Base-by-base conservation (phyloP, 2,113 vertebrate species). In the Odontesthes bonariensis region DNA sequence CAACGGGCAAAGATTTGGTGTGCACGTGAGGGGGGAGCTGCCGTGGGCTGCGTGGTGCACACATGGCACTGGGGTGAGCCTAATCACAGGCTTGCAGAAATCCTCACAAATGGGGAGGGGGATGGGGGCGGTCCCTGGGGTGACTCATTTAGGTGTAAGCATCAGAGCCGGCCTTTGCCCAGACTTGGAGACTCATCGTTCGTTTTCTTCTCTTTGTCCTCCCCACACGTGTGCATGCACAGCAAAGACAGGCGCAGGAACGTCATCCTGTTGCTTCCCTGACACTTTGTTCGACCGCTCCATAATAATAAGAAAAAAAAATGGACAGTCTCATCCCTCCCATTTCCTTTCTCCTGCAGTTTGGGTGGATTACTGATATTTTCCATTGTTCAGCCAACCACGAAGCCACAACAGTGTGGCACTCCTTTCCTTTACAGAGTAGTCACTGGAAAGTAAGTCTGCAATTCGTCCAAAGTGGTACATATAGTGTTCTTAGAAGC, bases 381-480 rank as follows among this genome's bases (percentile, higher is more conserved):
- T 91, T 87, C 89, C 88, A 94, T 95, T 94, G 93, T 94, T 92
- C 76, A 63, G 63, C 59, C 65, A 60, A 79, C 57, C 72, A 69
- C 47, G 19, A 68, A 73, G 59, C 77, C 82, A 80, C 84, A 88
- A 57, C 84, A 78, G 59, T 33, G 69, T 77, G 89, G 62, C 89
- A 85, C 93, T 92, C 92, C 90, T 93, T 94, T 94, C 92, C 93
- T 93, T 93, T 90, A 90, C 60, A 17, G 20, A n/a, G 49, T 8
- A 57, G 47, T 60, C 49, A 67, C 62, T 84, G 84, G 83, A 83
- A 84, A 88, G 68, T 49, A 84, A 87, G 65, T 56, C 60, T 38
- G 27, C 40, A 51, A 4, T 22, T 5, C 32, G n/a, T 65, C 16
- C 38, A 57, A 58, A 49, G 46, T 57, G n/a, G 17, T 42, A 17